Base-by-base conservation (phyloP, 2,797 vertebrate genomes). In the Otolemur crassicaudatus region DNA sequence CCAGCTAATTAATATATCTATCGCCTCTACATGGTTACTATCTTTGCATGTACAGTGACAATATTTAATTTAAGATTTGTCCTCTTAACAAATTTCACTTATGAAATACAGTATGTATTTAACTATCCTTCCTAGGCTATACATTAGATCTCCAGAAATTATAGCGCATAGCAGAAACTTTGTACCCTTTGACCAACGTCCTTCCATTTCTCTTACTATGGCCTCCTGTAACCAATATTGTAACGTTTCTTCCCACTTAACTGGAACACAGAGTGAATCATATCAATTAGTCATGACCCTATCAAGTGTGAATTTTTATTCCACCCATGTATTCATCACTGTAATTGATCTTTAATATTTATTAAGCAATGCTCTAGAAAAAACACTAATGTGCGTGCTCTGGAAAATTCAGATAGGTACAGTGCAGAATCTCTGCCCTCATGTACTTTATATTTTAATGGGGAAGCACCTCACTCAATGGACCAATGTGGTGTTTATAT, bases 301-400 rank as follows among this genome's bases (percentile, higher is more conserved):
- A 80, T n/a, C 49, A 92, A 69, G 12, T 58, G 23, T 72, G 34
- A 87, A 91, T 29, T 56, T 95, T 69, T 73, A 77, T 84, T 85
- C 29, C 4, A 87, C 31, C 8, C 7, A 88, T 56, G 25, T 37
- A 6, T 63, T 25, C 7, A 53, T 19, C 19, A 53, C 40, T 73
- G 19, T 27, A 72, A 53, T 17, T 5, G 12, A 69, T 73, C 67
- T 56, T 65, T 11, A n/a, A 17, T 67, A 37, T 87, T 70, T 79
- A 83, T 65, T 81, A 93, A 97, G 22, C 25, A 43, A 6, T 7
- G 72, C 1, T 73, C 7, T 75, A 67, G 19, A 22, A 23, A 88
- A 75, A 12, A 72, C 25, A 82, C 37, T 87, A 29, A 84, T 77
- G 17, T 53, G 60, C 16, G 56, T 87, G 7, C 43, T 75, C 23